Base-by-base conservation (phyloP, 2,113 vertebrate species). In the Pavo muticus region DNA sequence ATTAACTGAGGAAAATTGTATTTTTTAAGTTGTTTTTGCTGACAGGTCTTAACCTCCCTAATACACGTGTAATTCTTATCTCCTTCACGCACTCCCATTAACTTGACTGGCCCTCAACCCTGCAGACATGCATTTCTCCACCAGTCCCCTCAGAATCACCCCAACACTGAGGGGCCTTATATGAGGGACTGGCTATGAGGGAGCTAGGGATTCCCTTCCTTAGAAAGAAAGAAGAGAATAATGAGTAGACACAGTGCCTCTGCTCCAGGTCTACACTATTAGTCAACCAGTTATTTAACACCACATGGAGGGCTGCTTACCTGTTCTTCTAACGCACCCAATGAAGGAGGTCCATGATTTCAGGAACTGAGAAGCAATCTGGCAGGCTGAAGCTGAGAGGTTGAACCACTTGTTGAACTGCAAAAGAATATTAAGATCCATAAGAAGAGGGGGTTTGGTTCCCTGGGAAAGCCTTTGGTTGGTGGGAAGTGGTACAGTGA, bases 151-250 rank as follows among this genome's bases (percentile, higher is more conserved):
- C 30, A 35, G 54, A 60, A 14, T 21, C 27, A 39, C 5, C 44
- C 13, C 1, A 1, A 52, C 7, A 1, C 2, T 17, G 7, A 47
- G 47, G 5, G 4, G 1, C 2, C 19, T 11, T 19, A 13, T 4
- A 2, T 0, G 0, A 60, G 42, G 24, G 32, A 75, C 30, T 48
- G 47, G 21, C 71, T 25, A 3, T 0, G 0, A 20, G 1, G 2
- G 11, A 29, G 37, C 42, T 29, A 25, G 19, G 59, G n/a, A 11
- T 30, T 48, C 65, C 27, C 42, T 17, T 3, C 30, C 30, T 60
- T 11, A 44, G 45, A 16, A 52, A 32, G 68, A 70, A 50, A 64
- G 30, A 73, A 20, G 50, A 48, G 35, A 17, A 25, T 32, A 47
- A 29, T 8, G 16, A 87, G 39, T 29, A 87, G 37, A 56, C 81